phyloP scores from a whole-genome alignment of 2,888 invertebrate species.

The Dioctria linearis region DNA sequence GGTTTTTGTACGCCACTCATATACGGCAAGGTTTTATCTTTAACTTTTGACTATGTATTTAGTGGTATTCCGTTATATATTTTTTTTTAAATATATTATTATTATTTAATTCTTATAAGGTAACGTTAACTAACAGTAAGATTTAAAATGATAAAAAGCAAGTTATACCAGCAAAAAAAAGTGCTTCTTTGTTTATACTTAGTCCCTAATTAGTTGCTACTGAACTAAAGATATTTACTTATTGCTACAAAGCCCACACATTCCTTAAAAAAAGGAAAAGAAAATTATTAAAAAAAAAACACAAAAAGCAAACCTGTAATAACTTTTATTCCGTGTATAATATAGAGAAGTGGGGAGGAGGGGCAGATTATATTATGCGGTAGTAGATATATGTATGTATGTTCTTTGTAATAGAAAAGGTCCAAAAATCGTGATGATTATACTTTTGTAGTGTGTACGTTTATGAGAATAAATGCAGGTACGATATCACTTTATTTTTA shows the following conservation, averaged over 20 bases:
- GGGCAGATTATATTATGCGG: conserved; percentile 14
- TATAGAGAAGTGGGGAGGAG: conserved; percentile 6
- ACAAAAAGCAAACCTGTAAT: conserved; percentile 17
- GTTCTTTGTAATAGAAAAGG: conserved; percentile 16
- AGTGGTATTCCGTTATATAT: background rate
- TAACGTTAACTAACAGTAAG: conserved; percentile 42
- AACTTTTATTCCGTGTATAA: conserved; percentile 33
- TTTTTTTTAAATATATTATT: background rate
- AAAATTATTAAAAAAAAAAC: conserved; percentile 1
- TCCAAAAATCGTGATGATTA: conserved; percentile 48
- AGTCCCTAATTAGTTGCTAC: conserved; percentile 47
- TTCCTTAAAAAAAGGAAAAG: conserved; percentile 18
- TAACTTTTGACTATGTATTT: background rate
- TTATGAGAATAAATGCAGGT: conserved; percentile 49
- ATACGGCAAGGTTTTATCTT: background rate
- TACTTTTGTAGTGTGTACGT: conserved; percentile 50
- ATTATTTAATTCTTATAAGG: conserved; percentile 32
- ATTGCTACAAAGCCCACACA: conserved; percentile 24
- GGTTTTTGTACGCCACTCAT: conserved; percentile 26
- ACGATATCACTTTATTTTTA: conserved; percentile 44
- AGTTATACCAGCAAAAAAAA: conserved; percentile 28
- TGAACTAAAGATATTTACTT: conserved; percentile 20
- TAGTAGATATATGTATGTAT: background rate
- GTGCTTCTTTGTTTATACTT: conserved; percentile 42
- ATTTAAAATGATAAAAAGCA: conserved; percentile 42